Evolutionary conservation across 2,888 invertebrate genomes (phyloP).

Genomic region (Oegoconia quadripuncta): DNA sequence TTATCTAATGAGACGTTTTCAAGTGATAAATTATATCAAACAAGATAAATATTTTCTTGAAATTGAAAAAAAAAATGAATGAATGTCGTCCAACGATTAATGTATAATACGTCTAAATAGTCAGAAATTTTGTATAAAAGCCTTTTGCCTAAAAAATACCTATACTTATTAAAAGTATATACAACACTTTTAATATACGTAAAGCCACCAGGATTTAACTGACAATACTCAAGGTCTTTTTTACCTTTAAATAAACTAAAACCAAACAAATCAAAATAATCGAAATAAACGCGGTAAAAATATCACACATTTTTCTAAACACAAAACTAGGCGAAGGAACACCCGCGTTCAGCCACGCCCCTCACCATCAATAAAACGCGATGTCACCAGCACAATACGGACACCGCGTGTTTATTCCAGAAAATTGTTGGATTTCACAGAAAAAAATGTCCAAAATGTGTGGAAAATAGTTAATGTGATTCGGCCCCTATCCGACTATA

Average conservation of each 20-base stretch:
- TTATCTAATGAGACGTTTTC: too few relatives aligned
- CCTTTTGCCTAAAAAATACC: too few relatives aligned
- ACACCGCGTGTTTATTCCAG: slow-evolving; percentile 29
- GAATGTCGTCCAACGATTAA: too few relatives aligned
- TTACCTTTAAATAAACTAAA: neutral
- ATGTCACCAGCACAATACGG: slow-evolving; percentile 44
- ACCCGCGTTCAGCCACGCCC: slow-evolving; percentile 47
- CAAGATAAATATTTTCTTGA: too few relatives aligned
- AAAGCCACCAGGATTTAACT: too few relatives aligned
- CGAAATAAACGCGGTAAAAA: slow-evolving; percentile 1
- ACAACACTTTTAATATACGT: too few relatives aligned
- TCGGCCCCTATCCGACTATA: slow-evolving; percentile 21
- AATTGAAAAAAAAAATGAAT: too few relatives aligned
- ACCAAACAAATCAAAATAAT: neutral
- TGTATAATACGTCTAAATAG: too few relatives aligned
- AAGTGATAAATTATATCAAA: too few relatives aligned
- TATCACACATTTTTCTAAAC: slow-evolving; percentile 11
- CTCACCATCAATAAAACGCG: slow-evolving; percentile 48
- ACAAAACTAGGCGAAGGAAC: slow-evolving; percentile 35
- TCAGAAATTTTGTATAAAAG: too few relatives aligned
- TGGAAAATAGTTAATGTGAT: slow-evolving; percentile 24
- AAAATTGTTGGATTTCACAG: slow-evolving; percentile 34
- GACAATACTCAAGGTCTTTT: too few relatives aligned
- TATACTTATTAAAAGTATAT: too few relatives aligned
- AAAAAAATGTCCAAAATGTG: slow-evolving; percentile 29